Evolutionary conservation across 2,113 vertebrate species (phyloP).

Genomic region (Apteryx mantelli): DNA sequence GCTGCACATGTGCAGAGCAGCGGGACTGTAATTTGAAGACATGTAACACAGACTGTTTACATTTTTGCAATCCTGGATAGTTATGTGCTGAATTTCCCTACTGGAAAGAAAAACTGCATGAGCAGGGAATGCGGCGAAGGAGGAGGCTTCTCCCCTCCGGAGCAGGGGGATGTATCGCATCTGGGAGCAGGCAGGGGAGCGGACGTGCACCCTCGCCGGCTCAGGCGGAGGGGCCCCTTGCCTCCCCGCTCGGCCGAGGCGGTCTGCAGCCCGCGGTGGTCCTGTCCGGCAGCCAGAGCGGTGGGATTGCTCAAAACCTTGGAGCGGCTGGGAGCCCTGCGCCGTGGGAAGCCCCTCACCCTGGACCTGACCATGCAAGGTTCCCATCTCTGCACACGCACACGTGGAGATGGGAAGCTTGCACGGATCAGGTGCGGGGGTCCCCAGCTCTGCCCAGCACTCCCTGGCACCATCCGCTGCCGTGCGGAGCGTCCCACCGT

Average conservation of each 20-base stretch:
- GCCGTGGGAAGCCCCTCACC: not conserved
- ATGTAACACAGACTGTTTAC: constrained; percentile 60
- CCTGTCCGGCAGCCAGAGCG: rapidly evolving
- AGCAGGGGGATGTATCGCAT: not conserved
- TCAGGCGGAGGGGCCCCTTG: rapidly evolving
- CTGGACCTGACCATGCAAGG: no score
- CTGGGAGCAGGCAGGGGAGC: rapidly evolving
- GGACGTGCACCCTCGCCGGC: rapidly evolving
- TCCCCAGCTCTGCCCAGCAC: not conserved
- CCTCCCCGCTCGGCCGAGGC: not conserved
- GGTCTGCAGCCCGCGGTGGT: rapidly evolving
- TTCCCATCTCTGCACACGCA: no score
- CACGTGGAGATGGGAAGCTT: not conserved
- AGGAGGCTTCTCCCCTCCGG: not conserved
- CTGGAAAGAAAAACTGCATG: constrained; percentile 64
- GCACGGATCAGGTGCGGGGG: not conserved
- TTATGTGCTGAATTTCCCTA: constrained; percentile 50
- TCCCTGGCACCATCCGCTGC: no score
- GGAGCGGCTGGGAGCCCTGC: not conserved
- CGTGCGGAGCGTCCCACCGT: not conserved
- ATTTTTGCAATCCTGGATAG: constrained; percentile 57
- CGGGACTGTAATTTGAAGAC: constrained; percentile 62
- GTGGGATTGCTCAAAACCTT: not conserved
- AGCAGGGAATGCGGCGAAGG: constrained; percentile 39
- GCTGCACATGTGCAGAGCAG: constrained; percentile 56